Evolutionary conservation across 1,140 invertebrate genomes (phyloP).

Genomic region (Eupeodes corollae): DNA sequence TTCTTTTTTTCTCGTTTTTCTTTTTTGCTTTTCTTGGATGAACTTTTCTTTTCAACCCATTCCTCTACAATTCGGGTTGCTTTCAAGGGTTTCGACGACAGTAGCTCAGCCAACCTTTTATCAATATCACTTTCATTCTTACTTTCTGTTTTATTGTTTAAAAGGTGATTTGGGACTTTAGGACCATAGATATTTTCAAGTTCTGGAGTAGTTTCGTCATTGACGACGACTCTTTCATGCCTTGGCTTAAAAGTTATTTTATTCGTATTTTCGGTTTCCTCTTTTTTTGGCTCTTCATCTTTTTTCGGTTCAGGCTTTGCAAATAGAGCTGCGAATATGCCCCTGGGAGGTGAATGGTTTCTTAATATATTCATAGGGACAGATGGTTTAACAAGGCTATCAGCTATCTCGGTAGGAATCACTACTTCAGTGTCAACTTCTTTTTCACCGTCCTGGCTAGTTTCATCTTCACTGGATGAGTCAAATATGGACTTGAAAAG

Average conservation of each 20-base stretch:
- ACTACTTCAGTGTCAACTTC: too few relatives aligned
- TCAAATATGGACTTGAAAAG: conserved; percentile 50
- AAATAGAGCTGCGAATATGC: conserved; percentile 60
- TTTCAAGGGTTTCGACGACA: conserved; percentile 9
- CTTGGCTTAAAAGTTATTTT: not conserved
- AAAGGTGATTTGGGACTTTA: conserved; percentile 24
- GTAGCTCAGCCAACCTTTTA: not conserved
- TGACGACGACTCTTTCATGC: not conserved
- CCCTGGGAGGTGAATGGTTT: conserved; percentile 55
- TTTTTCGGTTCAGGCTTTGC: conserved; percentile 6
- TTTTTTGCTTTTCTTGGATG: not conserved
- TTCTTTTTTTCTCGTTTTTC: not conserved
- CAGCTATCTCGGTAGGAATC: not conserved
- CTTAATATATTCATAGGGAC: conserved; percentile 41
- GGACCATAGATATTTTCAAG: conserved; percentile 42
- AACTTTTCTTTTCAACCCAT: conserved; percentile 35
- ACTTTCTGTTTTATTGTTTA: not conserved
- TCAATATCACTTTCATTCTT: not conserved
- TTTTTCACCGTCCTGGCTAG: conserved; percentile 7
- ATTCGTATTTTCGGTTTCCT: not conserved
- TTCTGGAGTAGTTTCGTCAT: not conserved
- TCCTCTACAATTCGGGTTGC: conserved; percentile 14
- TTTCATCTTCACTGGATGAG: conserved; percentile 40
- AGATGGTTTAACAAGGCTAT: conserved; percentile 16
- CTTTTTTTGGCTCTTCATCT: conserved; percentile 5